Evolutionary conservation across 2,888 invertebrate species (phyloP), one percentile per base, ranked within the genome.

Genomic region (Antitype chi): DNA sequence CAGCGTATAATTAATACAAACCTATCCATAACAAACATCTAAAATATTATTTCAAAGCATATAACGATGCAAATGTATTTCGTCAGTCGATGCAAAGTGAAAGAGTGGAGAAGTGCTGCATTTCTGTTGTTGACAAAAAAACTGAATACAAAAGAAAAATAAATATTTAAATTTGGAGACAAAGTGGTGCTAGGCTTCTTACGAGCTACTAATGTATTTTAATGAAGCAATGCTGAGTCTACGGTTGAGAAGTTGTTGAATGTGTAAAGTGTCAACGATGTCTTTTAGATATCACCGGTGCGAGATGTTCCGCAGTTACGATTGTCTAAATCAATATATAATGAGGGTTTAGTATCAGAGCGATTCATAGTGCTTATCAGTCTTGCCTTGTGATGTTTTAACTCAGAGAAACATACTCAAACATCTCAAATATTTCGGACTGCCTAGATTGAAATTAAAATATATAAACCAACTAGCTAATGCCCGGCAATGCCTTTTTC

Each of bases 161-260:
- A 64, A 57, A 66, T 63, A 82, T 81, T 82, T 60, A 62, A 82
- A 78, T 82, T 66, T 25, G 32, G 57, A 47, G 59, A 70, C 62
- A 67, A 15, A 67, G 38, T 52, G 49, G 17, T n/a, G n/a, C 63
- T 59, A 60, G 66, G 64, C 62, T 71, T 55, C 55, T 82, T 82
- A 43, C 55, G 55, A 69, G 64, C 49, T 78, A 20, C 81, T 70
- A 81, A 76, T 81, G 62, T 69, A 81, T 82, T 81, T 72, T 70
- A 81, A 81, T 78, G 55, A 57, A 82, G 25, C 13, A 49, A 49
- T 15, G 15, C 53, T 63, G 53, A 15, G 15, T 38, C 32, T 47
- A 32, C 49, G 15, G 55, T 32, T 55, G 70, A 15, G 32, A 49
- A 49, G 53, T 59, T 25, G 38, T 32, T 38, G 17, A 75, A 67